Base-by-base conservation (phyloP, 1,140 invertebrate genomes). In the Gryllus bimaculatus region DNA sequence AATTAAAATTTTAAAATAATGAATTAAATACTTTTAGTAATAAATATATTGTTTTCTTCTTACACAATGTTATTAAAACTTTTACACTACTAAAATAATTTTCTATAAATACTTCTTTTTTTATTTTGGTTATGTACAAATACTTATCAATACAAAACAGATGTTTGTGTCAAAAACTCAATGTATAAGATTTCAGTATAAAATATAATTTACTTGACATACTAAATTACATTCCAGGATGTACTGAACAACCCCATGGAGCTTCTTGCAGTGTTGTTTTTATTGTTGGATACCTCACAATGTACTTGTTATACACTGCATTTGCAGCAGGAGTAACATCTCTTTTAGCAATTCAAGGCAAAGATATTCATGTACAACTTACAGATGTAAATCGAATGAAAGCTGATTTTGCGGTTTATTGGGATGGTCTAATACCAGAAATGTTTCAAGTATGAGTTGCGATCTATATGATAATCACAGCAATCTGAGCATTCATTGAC, bases 261-360 rank as follows among this genome's bases (percentile, higher is more conserved):
- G 7, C 49, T 10, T 8, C 73, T 18, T 79, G 78, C 49, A 75
- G 47, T 47, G 21, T 18, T 7, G 78, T 79, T 8, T 79, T 79
- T 48, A 74, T 74, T 15, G 75, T 20, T 75, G 78, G 78, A 10
- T 79, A 79, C 20, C 15, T 76, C 10, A 49, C 78, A 79, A 48
- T 74, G 20, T 79, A 79, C 39, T 74, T 79, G 10, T 10, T 79
- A 26, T 79, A 75, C 74, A 79, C 78, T 7, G 47, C 47, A 39
- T 79, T 79, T 48, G 78, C 78, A 48, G 73, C 73, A 8, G 78
- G 78, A 74, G 78, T 79, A 8, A 79, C 78, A 39, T 79, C 78
- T 49, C 74, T 79, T 39, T 49, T 79, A 48, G 78, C 78, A 18
- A 74, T 74, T 20, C 74, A 79, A 48, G 73, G 73, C 8, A 73